A percentile compares a stretch with the other conserved stretches of the same genome.
phyloP scores from a whole-genome alignment of 2,888 invertebrate species.

The Andrena bicolor region DNA sequence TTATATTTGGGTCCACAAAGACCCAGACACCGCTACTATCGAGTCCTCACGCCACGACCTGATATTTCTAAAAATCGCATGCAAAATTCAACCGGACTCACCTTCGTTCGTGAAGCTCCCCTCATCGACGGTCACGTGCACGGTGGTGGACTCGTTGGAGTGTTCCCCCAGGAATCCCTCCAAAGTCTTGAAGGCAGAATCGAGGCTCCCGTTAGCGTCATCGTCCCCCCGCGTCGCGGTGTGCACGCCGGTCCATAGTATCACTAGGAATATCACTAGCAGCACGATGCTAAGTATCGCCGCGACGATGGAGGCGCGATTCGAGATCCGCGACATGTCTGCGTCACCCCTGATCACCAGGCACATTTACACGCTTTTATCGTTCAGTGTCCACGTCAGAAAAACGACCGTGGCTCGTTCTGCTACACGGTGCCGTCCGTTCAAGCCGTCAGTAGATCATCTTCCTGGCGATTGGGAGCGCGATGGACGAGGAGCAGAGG shows the following conservation, averaged over 20 bases:
- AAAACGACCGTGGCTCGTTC: slow-evolving; percentile 27
- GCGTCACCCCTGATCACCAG: slow-evolving; percentile 23
- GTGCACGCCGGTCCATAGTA: slow-evolving; percentile 73
- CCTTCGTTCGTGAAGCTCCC: slow-evolving; percentile 66
- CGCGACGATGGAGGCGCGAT: slow-evolving; percentile 69
- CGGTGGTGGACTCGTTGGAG: slow-evolving; percentile 7
- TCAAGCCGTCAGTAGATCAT: slow-evolving; percentile 59
- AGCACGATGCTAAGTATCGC: slow-evolving; percentile 72
- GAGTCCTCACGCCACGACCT: too few species aligned
- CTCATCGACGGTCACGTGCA: slow-evolving; percentile 10
- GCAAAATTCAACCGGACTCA: slow-evolving; percentile 24
- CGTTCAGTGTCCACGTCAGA: slow-evolving; percentile 41
- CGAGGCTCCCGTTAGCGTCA: neutral
- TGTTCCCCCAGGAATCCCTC: neutral
- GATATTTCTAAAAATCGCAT: neutral
- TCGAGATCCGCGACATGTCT: slow-evolving; percentile 75
- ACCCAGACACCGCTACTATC: too few species aligned
- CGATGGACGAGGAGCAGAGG: slow-evolving; percentile 17
- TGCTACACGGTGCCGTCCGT: slow-evolving; percentile 31
- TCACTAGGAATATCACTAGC: slow-evolving; percentile 72
- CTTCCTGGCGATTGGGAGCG: slow-evolving; percentile 22
- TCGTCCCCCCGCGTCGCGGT: neutral
- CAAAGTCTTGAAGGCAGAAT: neutral
- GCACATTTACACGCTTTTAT: slow-evolving; percentile 34
- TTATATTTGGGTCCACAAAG: too few species aligned